Evolutionary conservation across 2,113 vertebrate genomes (phyloP), one percentile per base, ranked within the genome.

Genomic region (Aplodontia rufa): DNA sequence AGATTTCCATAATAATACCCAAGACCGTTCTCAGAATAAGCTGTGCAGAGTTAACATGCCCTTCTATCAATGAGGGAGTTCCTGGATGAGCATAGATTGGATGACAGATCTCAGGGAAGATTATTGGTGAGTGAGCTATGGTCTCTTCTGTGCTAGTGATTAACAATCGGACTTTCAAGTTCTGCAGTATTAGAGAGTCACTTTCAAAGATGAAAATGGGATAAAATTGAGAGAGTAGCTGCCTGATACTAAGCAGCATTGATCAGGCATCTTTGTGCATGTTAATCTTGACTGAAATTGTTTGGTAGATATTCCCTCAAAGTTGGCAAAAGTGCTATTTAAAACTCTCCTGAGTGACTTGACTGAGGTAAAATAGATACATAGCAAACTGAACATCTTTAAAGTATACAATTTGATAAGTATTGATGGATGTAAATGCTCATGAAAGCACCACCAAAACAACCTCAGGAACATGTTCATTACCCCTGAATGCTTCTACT

Each of bases 371-470:
- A 66, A 91, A 75, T 28, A 72, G 76, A 90, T 47, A 76, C 62
- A 35, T 22, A 71, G 14, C 60, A 80, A 88, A 80, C 30, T 55
- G 10, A 30, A 45, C 22, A 66, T 49, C 58, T 64, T 49, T 85
- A 92, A 87, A 90, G 69, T 84, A 17, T 58, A 45, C 30, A 75
- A 78, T 92, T 84, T 94, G 40, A 35, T 96, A 96, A 40, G 22
- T 86, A 90, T 55, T 92, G 55, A 83, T 16, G 42, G 66, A 79
- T 19, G 26, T 20, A 42, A 20, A 30, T 58, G 35, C 35, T 49
- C 49, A 60, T 45, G 49, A 90, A 82, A 92, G 40, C 14, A 40
- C 32, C 47, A 94, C 76, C 22, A 89, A 93, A 90, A 83, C 75
- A 92, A 74, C 35, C 30, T 3, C 79, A 72, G 60, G 49, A 92